Percentiles rank a stretch among this genome's conserved stretches.
These are phyloP conservation scores for Ceraclea dissimilis DNA, from an alignment of 2,888 invertebrate genomes.

Conservation along the genomic window DNA sequence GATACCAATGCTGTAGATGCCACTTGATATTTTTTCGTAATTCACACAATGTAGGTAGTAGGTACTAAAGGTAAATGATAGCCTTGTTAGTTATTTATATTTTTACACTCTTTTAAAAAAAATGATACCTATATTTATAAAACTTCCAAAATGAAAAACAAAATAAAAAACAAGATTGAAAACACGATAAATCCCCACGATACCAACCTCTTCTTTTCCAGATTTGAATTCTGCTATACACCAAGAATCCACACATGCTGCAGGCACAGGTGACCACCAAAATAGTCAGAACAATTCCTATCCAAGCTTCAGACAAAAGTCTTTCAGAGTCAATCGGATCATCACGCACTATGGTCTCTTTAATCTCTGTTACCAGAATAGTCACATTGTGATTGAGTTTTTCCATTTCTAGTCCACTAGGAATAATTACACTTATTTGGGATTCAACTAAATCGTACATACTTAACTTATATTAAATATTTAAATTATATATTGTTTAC, in stretches of 20 bases:
- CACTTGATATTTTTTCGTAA: too few species aligned
- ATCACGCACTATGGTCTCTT: conserved; percentile 15
- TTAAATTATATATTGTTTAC: not conserved
- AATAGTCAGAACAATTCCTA: conserved; percentile 52
- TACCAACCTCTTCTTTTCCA: conserved; percentile 55
- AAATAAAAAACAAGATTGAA: too few species aligned
- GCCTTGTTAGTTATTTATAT: too few species aligned
- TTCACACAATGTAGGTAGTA: too few species aligned
- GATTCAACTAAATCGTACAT: conserved; percentile 22
- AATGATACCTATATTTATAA: too few species aligned
- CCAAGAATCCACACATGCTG: conserved; percentile 54
- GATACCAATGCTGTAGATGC: too few species aligned
- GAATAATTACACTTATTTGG: conserved; percentile 21
- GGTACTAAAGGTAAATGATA: too few species aligned
- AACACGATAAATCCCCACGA: too few species aligned
- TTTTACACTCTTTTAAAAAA: too few species aligned
- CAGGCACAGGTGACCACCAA: conserved; percentile 55
- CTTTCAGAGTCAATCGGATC: conserved; percentile 33
- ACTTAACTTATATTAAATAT: not conserved
- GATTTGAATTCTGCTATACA: conserved; percentile 57
- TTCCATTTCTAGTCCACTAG: conserved; percentile 18
- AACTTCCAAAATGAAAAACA: too few species aligned
- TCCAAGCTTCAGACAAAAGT: conserved; percentile 55
- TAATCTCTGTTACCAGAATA: conserved; percentile 20
- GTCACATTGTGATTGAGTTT: conserved; percentile 16